Conservation (phyloP, 2,888 invertebrate genomes). For the Archips crataeganus region DNA sequence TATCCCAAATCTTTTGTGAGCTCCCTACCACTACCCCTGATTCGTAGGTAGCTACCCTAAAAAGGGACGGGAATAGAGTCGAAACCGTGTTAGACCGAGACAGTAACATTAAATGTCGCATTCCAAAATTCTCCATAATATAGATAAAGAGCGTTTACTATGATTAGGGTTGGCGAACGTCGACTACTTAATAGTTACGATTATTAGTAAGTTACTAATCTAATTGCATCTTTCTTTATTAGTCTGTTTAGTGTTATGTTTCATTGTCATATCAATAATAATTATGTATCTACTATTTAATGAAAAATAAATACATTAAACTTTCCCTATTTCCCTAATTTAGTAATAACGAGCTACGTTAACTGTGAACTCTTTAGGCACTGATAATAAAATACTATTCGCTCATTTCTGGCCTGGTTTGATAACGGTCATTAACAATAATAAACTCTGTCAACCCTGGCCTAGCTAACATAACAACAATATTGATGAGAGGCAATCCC, state of each 20-base stretch:
- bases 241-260: neutral
- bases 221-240: neutral
- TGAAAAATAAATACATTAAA: neutral
- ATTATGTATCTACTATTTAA: neutral
- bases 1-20: constrained; percentile 80
- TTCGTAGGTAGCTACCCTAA: constrained; percentile 70
- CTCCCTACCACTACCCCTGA: constrained; percentile 79
- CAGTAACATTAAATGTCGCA: constrained; percentile 68
- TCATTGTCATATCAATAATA: neutral
- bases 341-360: neutral
- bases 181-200: constrained; percentile 24
- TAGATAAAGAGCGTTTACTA: constrained; percentile 84
- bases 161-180: constrained; percentile 76
- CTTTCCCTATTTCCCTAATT: neutral
- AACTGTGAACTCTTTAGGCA: neutral
- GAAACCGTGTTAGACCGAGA: constrained; percentile 61
- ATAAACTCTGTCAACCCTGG: constrained; percentile 48
- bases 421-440: constrained; percentile 30
- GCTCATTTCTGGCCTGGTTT: neutral
- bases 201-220: neutral
- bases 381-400: constrained; percentile 11
- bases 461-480: constrained; percentile 60
- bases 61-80: constrained; percentile 57
- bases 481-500: constrained; percentile 64
- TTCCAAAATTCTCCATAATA: constrained; percentile 85